A percentile compares a stretch with the other conserved stretches of the same genome.
phyloP scores from a whole-genome alignment of 2,797 vertebrate genomes.

The Scolopax rusticola region DNA sequence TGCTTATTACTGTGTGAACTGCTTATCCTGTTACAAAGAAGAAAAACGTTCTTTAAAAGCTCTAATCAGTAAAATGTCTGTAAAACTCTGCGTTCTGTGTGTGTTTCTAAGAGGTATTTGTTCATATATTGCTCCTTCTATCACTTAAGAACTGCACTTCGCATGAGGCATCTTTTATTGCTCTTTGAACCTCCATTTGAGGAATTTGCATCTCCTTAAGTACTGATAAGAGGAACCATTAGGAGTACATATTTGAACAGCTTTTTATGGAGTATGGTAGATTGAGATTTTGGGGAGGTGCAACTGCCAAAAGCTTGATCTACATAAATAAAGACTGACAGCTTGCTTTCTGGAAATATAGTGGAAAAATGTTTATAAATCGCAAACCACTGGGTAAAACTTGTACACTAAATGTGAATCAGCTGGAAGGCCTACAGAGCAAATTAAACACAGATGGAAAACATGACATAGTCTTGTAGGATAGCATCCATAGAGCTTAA shows the following conservation, averaged over 20 bases:
- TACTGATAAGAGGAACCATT: slow-evolving; percentile 23
- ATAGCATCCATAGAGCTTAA: neutral
- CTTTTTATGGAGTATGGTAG: neutral
- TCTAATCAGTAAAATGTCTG: neutral
- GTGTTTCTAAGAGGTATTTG: neutral
- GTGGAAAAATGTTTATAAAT: slow-evolving; percentile 8
- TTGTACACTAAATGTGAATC: slow-evolving; percentile 1
- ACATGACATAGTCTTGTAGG: neutral
- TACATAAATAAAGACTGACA: slow-evolving; percentile 38
- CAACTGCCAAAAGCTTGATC: slow-evolving; percentile 31
- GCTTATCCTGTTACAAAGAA: neutral
- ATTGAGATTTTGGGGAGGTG: neutral
- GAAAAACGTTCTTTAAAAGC: neutral
- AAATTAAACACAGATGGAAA: slow-evolving; percentile 26
- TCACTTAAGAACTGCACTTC: neutral
- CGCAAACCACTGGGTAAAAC: neutral
- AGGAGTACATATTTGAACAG: neutral
- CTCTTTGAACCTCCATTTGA: slow-evolving; percentile 20
- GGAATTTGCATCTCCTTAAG: slow-evolving; percentile 9
- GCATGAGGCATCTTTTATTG: neutral
- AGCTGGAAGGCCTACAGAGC: slow-evolving; percentile 7
- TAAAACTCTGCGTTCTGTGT: neutral
- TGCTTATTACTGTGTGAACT: neutral
- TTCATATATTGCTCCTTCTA: neutral
- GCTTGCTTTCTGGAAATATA: slow-evolving; percentile 29